Conservation (phyloP, 2,797 vertebrate species). For the Monodelphis domestica region DNA sequence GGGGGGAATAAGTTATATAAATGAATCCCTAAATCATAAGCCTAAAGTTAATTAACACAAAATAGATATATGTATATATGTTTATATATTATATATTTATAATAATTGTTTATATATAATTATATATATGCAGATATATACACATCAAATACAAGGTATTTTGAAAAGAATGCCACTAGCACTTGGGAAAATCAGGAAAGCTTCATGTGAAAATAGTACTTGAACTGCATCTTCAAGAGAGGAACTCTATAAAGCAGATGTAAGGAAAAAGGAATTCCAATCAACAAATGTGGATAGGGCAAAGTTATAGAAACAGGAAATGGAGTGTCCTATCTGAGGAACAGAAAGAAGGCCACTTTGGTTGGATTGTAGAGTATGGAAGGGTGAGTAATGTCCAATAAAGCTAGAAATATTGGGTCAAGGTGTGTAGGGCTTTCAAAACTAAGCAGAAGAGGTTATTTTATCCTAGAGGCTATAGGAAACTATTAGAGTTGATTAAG, state of each 20-base stretch:
- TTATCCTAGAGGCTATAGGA: neutral
- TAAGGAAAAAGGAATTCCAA: neutral
- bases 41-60: neutral
- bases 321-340: neutral
- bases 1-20: neutral
- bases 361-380: neutral
- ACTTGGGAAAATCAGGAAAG: neutral
- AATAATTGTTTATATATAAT: too few species aligned
- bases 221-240: neutral
- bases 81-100: too few species aligned
- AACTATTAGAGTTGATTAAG: neutral
- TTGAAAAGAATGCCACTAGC: neutral
- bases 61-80: too few species aligned
- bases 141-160: neutral
- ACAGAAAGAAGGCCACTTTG: neutral
- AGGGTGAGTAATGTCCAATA: neutral
- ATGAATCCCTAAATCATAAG: neutral
- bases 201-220: neutral
- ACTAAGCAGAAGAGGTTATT: neutral
- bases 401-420: neutral
- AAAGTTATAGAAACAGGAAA: neutral
- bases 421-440: neutral
- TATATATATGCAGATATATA: too few species aligned
- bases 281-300: neutral
- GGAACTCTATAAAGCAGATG: neutral